Percentiles rank a stretch among this genome's conserved stretches.
Evolutionary conservation across 2,113 vertebrate species (phyloP).

Genomic region (Apus apus): DNA sequence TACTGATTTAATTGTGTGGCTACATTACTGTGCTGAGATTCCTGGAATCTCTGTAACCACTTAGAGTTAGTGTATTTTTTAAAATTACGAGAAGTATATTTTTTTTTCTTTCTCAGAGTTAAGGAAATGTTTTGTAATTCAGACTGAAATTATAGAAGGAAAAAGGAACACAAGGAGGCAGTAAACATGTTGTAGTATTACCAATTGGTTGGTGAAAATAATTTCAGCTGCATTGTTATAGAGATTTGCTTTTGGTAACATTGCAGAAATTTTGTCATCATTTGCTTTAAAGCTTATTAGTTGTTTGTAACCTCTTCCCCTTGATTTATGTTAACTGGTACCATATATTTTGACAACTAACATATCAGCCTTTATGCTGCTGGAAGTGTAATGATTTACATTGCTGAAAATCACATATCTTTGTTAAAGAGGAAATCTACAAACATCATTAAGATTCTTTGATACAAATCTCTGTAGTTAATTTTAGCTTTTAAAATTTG

Average conservation of each 20-base stretch:
- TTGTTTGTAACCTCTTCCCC: neutral
- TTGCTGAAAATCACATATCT: neutral
- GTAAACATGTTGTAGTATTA: neutral
- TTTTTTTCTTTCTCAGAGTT: neutral
- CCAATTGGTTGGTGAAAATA: neutral
- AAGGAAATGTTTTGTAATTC: conserved; percentile 2
- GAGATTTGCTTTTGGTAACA: neutral
- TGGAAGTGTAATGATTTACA: neutral
- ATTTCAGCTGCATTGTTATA: neutral
- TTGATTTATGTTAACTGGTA: neutral
- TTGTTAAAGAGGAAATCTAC: neutral
- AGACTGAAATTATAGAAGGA: neutral
- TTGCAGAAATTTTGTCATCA: neutral
- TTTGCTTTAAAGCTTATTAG: neutral
- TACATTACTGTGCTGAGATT: neutral
- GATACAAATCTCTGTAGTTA: neutral
- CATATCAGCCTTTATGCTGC: neutral
- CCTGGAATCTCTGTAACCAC: neutral
- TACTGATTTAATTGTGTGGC: neutral
- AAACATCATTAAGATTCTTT: neutral
- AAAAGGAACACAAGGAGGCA: neutral
- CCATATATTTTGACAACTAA: neutral
- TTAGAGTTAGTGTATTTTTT: neutral
- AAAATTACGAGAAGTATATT: neutral
- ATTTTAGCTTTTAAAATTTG: neutral